Evolutionary conservation across 2,888 invertebrate species (phyloP), one percentile per base, ranked within the genome.

Genomic region (Polietes domitor): DNA sequence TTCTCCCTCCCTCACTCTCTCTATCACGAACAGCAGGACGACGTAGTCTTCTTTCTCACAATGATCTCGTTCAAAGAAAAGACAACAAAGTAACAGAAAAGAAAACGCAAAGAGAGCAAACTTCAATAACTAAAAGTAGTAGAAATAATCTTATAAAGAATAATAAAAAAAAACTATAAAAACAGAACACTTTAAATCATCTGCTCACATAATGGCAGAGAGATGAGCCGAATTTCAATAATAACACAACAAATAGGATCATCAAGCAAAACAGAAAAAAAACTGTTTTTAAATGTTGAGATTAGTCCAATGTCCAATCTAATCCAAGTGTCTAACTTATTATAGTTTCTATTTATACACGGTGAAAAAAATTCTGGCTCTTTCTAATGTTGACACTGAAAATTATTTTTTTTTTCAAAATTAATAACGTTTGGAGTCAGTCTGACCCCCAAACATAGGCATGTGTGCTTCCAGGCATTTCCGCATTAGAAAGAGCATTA

Each of bases 11-110:
- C 43, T 43, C 63, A 6, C 9, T 63, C 37, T 63, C 63, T 63
- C 9, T 63, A 17, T 63, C 63, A 32, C 21, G 21, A 17, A 65
- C 19, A 17, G 2, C 21, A 53, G 1, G 5, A 47, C 19, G 7
- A 19, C 12, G 37, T 1, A 80, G 73, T 47, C 32, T 74, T 80
- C 28, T 71, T 28, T 26, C 17, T 71, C 61, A 24, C 61, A 84
- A 84, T 77, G 84, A 84, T 84, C 84, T 84, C 84, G 61, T 72
- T 71, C 75, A 55, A 55, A 63, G 71, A 50, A 24, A 65, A 74
- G 24, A 77, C 37, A 70, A 21, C 24, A 6, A 61, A 43, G 19
- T 32, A 50, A 24, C 12, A 17, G 32, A 17, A 37, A 72, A 61
- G 19, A 41, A 65, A 32, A 43, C n/a, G 26, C 1, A 68, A 72